Base-by-base conservation (phyloP, 1,140 invertebrate species). In the Brachionus calyciflorus region DNA sequence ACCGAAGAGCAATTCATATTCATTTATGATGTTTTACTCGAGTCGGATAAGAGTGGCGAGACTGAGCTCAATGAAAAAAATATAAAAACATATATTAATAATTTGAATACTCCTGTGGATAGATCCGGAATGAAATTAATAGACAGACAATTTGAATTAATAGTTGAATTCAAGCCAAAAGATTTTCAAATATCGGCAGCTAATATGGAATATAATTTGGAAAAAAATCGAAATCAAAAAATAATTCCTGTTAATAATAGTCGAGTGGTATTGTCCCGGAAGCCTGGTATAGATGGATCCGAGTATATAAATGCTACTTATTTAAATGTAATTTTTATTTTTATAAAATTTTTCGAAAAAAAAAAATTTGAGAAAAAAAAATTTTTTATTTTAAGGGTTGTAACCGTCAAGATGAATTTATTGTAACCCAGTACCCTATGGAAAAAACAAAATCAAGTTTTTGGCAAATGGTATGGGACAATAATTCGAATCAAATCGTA, bases 1-100 rank as follows among this genome's bases (percentile, higher is more conserved):
- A 99, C 96, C 0, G 96, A 99, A 84, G 96, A 99, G 84, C 97
- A 99, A 84, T 99, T 99, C 84, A 95, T 99, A 76, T 99, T 99
- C 86, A 98, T 99, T 79, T 94, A 99, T 83, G 96, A 99, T 49
- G 55, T 60, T 3, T 28, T 77, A 48, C 19, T 76, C 2, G 70
- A 76, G 33, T 24, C 69, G 3, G 9, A 51, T 49, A 73, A 73
- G 14, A 73, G 69, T 41, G 69, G 46, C 33, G 69, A 73, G n/a
- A 73, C 69, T 33, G 69, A 73, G 30, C 3, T 73, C 1, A 73
- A 49, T 24, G 69, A 73, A 3, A 49, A 30, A 17, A 73, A 73
- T 28, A 51, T 51, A 0, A 49, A 73, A 24, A n/a, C 51, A 9
- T 73, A 73, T 6, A 40, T 73, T 1, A 40, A 73, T 26, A 73